phyloP scores from a whole-genome alignment of 2,888 invertebrate species.

The Pteria penguin region DNA sequence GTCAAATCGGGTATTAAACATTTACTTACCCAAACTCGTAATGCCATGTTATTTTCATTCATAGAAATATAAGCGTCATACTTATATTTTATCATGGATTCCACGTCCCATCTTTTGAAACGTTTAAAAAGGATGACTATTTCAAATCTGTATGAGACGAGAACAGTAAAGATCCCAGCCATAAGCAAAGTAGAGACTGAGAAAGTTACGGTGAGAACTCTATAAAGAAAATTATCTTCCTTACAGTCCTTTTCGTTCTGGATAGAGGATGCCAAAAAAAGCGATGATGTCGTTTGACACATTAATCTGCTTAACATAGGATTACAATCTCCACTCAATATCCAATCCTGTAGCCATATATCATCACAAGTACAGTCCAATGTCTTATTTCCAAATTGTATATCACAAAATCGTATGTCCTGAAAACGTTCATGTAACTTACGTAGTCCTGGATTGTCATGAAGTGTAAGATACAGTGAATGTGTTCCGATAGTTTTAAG shows the following conservation, averaged over 20 bases:
- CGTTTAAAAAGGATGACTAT: background rate
- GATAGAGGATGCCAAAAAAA: background rate
- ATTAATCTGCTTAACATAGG: background rate
- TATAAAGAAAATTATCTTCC: background rate
- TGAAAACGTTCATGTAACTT: background rate
- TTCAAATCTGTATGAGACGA: background rate
- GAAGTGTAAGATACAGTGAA: background rate
- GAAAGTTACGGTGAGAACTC: background rate
- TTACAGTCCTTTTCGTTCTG: background rate
- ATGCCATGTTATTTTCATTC: background rate
- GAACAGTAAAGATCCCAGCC: background rate
- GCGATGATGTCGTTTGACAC: background rate
- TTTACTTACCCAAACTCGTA: background rate
- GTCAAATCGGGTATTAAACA: background rate
- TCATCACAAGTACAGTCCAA: background rate
- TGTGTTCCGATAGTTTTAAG: background rate
- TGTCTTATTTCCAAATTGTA: background rate
- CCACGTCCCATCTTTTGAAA: background rate
- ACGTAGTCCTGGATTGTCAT: background rate
- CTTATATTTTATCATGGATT: background rate
- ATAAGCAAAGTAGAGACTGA: background rate
- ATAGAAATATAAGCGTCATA: background rate
- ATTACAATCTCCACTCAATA: background rate
- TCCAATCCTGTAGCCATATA: background rate
- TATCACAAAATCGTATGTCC: background rate